Evolutionary conservation across 2,888 invertebrate genomes (phyloP).

Genomic region (Amphipyra tragopoginis): DNA sequence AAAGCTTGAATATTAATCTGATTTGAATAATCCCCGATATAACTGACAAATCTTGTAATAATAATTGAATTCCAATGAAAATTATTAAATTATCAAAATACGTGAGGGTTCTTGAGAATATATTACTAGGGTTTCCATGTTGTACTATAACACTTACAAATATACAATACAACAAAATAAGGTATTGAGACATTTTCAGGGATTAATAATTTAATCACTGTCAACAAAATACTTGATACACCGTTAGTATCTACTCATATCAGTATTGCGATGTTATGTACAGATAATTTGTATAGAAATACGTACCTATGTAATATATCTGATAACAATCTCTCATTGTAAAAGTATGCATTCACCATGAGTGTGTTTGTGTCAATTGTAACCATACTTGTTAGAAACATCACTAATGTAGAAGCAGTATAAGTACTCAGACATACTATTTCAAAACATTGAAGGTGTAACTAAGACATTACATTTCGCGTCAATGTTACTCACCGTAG

Average conservation of each 20-base stretch:
- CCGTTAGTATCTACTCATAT: conserved; percentile 30
- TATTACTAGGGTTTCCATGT: too few relatives aligned
- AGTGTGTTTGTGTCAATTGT: conserved; percentile 3
- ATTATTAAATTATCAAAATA: not conserved
- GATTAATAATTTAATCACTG: conserved; percentile 24
- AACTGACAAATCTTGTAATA: conserved; percentile 1
- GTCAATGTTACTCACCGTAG: conserved; percentile 43
- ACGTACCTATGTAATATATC: conserved; percentile 10
- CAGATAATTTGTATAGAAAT: conserved; percentile 32
- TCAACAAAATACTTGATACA: conserved; percentile 36
- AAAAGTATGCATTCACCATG: conserved; percentile 13
- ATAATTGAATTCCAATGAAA: not conserved
- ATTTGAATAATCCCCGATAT: conserved; percentile 3
- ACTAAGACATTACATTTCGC: conserved; percentile 28
- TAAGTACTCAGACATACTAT: conserved; percentile 9
- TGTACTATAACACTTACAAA: too few relatives aligned
- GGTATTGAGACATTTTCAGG: conserved; percentile 15
- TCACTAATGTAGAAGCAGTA: not conserved
- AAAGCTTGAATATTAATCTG: conserved; percentile 8
- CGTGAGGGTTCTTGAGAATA: too few relatives aligned
- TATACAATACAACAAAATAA: not conserved
- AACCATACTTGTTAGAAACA: not conserved
- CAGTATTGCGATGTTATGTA: conserved; percentile 27
- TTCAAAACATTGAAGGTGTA: conserved; percentile 1
- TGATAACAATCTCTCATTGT: conserved; percentile 10